Evolutionary conservation across 2,888 invertebrate species (phyloP).

Genomic region (Gnatocerus cornutus): DNA sequence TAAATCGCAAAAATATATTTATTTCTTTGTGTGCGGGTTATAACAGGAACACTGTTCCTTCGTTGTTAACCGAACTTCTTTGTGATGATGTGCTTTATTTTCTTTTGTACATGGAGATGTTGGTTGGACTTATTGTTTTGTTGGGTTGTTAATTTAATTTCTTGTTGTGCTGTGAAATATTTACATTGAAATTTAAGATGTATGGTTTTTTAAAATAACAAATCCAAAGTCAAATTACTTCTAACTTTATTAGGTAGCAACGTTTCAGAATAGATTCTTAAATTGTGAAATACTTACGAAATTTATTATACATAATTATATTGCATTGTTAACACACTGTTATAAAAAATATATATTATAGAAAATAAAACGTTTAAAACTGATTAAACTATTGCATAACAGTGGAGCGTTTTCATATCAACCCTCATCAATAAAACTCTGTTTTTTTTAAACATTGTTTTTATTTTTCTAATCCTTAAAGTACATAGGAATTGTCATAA

Average conservation of each 20-base stretch:
- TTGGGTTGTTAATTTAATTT: constrained; percentile 53
- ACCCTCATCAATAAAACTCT: neutral
- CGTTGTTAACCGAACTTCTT: constrained; percentile 21
- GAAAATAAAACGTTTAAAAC: constrained; percentile 58
- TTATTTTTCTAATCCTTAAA: constrained; percentile 4
- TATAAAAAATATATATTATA: constrained; percentile 60
- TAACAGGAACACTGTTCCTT: neutral
- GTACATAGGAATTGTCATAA: constrained; percentile 36
- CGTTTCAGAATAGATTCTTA: constrained; percentile 58
- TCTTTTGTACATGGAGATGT: constrained; percentile 27
- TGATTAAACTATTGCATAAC: constrained; percentile 46
- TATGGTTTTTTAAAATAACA: constrained; percentile 40
- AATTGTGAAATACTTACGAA: constrained; percentile 57
- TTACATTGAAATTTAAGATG: constrained; percentile 28
- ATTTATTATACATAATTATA: constrained; percentile 61
- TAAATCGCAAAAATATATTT: constrained; percentile 51
- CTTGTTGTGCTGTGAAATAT: constrained; percentile 51
- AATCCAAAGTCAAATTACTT: constrained; percentile 58
- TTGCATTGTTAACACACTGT: constrained; percentile 65
- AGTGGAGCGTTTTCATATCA: constrained; percentile 22
- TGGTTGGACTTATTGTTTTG: constrained; percentile 46
- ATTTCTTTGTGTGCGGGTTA: constrained; percentile 37
- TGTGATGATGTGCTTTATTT: constrained; percentile 42
- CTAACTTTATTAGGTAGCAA: constrained; percentile 56
- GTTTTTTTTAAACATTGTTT: neutral